Evolutionary conservation across 2,113 vertebrate species (phyloP).

Genomic region (Stigmatopora nigra): DNA sequence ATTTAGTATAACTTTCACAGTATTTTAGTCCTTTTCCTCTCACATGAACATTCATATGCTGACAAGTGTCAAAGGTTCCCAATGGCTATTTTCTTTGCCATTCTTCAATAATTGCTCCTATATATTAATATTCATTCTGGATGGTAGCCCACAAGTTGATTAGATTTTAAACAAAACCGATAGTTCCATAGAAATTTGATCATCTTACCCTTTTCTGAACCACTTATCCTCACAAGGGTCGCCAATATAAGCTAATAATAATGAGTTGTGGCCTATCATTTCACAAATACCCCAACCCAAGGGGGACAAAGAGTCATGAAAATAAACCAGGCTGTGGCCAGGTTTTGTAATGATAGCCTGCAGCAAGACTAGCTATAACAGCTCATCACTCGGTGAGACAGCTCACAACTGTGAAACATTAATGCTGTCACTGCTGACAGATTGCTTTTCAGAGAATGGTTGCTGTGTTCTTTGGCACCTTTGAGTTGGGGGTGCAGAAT

Average conservation of each 20-base stretch:
- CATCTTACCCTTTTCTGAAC: too few species aligned
- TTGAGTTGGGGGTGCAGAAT: slow-evolving; percentile 26
- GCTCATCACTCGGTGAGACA: slow-evolving; percentile 25
- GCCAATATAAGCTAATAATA: background rate
- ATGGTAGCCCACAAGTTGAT: background rate
- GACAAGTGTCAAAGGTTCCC: background rate
- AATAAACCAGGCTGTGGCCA: slow-evolving; percentile 9
- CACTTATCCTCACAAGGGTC: too few species aligned
- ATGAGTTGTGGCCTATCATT: slow-evolving; percentile 12
- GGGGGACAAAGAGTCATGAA: slow-evolving; percentile 38
- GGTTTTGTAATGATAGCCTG: slow-evolving; percentile 42
- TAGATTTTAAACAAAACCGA: background rate
- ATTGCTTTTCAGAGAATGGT: slow-evolving; percentile 29
- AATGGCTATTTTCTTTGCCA: background rate
- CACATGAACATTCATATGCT: background rate
- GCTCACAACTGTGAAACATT: slow-evolving; percentile 13
- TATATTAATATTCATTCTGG: background rate
- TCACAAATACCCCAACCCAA: slow-evolving; percentile 30
- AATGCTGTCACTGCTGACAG: slow-evolving; percentile 31
- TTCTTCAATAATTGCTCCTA: background rate
- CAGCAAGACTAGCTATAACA: slow-evolving; percentile 36
- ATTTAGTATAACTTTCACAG: background rate
- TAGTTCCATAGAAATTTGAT: background rate
- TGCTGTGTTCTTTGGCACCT: slow-evolving; percentile 46
- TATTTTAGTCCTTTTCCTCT: background rate